Evolutionary conservation across 1,140 invertebrate species (phyloP).

Genomic region (Theocolax elegans): DNA sequence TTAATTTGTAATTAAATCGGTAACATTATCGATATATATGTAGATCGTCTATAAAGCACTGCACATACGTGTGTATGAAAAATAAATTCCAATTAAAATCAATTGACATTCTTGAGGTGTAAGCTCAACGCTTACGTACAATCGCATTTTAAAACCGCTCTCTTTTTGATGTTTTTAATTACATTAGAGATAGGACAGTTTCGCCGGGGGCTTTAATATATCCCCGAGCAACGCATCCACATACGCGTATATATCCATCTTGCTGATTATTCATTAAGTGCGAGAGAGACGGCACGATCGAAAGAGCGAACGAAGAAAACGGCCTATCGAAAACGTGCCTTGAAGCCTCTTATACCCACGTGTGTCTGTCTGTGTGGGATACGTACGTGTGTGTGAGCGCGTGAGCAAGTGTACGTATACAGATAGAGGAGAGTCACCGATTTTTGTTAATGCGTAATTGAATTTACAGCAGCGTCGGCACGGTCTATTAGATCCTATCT

Average conservation of each 20-base stretch:
- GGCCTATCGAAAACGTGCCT: conserved; percentile 50
- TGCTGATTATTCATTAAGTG: conserved; percentile 46
- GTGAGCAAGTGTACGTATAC: no score
- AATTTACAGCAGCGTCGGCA: conserved; percentile 57
- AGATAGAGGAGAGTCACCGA: conserved; percentile 43
- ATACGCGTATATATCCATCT: conserved; percentile 20
- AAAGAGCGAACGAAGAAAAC: conserved; percentile 37
- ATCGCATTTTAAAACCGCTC: conserved; percentile 37
- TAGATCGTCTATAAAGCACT: no score
- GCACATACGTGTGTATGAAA: conserved; percentile 14
- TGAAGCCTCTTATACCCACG: conserved; percentile 43
- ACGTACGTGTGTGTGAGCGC: no score
- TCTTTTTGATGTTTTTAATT: conserved; percentile 39
- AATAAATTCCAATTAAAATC: conserved; percentile 45
- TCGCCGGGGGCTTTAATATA: conserved; percentile 35
- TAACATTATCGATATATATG: conserved; percentile 10
- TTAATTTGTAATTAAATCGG: conserved; percentile 21
- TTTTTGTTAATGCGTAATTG: conserved; percentile 65
- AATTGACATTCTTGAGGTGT: conserved; percentile 35
- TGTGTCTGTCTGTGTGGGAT: no score
- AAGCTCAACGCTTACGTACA: neutral
- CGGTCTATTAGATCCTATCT: conserved; percentile 61
- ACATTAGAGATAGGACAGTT: conserved; percentile 43
- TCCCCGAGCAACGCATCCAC: conserved; percentile 5
- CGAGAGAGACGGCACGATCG: conserved; percentile 33